Conservation (phyloP, 2,113 vertebrate species). For the Gasterosteus aculeatus region DNA sequence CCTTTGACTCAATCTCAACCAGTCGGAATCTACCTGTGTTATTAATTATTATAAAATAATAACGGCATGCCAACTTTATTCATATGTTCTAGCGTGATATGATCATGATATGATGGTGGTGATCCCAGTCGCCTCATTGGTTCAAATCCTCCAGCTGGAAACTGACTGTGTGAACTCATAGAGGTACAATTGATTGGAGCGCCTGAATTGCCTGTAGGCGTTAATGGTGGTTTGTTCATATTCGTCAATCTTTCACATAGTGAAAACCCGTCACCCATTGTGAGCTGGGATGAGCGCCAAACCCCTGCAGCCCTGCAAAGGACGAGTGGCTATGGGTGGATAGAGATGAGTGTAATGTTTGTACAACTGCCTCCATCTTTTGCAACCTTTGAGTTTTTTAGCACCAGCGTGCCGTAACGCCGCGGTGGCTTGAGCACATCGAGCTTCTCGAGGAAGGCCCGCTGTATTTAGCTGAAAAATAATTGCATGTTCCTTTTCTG, state of each 20-base stretch:
- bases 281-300: not conserved
- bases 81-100: slow-evolving; percentile 1
- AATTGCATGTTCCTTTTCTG: not conserved
- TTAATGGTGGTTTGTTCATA: not conserved
- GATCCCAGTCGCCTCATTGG: not conserved
- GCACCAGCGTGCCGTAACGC: not conserved
- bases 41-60: too few species aligned
- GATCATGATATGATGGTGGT: not conserved
- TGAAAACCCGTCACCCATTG: not conserved
- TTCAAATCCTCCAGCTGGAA: not conserved
- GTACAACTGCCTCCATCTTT: not conserved
- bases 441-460: not conserved
- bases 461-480: not conserved
- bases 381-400: not conserved
- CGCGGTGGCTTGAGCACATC: not conserved
- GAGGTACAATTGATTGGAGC: not conserved
- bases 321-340: not conserved
- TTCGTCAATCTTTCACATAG: not conserved
- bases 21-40: too few species aligned
- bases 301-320: not conserved
- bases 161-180: not conserved
- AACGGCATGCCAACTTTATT: not conserved
- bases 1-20: too few species aligned
- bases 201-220: not conserved
- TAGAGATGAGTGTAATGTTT: not conserved